A percentile compares a stretch with the other conserved stretches of the same genome.
Conservation (phyloP, 2,888 invertebrate genomes). For the Matsumyia berberina region DNA sequence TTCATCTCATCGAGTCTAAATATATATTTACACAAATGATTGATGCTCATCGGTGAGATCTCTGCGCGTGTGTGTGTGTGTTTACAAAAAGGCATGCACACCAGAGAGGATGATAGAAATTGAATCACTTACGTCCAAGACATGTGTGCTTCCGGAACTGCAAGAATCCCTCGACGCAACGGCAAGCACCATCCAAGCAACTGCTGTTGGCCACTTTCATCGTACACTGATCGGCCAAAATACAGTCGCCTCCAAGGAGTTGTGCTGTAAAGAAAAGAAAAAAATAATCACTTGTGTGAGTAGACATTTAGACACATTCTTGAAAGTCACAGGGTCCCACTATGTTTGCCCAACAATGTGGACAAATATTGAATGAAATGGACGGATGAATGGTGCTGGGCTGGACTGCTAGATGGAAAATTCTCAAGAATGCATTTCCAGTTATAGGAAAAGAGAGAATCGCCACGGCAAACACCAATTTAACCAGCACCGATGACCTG, state of each 20-base stretch:
- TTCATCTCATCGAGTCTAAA: slow-evolving; percentile 56
- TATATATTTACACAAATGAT: slow-evolving; percentile 75
- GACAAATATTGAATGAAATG: slow-evolving; percentile 71
- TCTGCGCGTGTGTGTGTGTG: too few species aligned
- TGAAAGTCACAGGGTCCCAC: slow-evolving; percentile 66
- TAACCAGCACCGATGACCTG: slow-evolving; percentile 47
- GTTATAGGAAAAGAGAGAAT: slow-evolving; percentile 33
- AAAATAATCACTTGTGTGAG: slow-evolving; percentile 56
- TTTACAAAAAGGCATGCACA: slow-evolving; percentile 52
- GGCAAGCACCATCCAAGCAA: slow-evolving; percentile 92
- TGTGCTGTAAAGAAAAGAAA: slow-evolving; percentile 87
- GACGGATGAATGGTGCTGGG: slow-evolving; percentile 49
- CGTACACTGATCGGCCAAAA: slow-evolving; percentile 93
- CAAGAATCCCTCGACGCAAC: slow-evolving; percentile 92
- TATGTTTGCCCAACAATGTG: slow-evolving; percentile 68
- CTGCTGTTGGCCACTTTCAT: slow-evolving; percentile 95
- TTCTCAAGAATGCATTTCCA: slow-evolving; percentile 67
- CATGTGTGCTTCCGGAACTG: slow-evolving; percentile 96
- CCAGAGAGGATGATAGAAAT: slow-evolving; percentile 59
- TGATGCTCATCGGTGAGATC: slow-evolving; percentile 55
- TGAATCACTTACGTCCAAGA: slow-evolving; percentile 91
- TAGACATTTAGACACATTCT: slow-evolving; percentile 70
- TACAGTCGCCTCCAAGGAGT: slow-evolving; percentile 92
- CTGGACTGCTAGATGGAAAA: slow-evolving; percentile 24
- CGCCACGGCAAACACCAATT: slow-evolving; percentile 49